Evolutionary conservation across 2,113 vertebrate species (phyloP).

Genomic region (Brienomyrus brachyistius): DNA sequence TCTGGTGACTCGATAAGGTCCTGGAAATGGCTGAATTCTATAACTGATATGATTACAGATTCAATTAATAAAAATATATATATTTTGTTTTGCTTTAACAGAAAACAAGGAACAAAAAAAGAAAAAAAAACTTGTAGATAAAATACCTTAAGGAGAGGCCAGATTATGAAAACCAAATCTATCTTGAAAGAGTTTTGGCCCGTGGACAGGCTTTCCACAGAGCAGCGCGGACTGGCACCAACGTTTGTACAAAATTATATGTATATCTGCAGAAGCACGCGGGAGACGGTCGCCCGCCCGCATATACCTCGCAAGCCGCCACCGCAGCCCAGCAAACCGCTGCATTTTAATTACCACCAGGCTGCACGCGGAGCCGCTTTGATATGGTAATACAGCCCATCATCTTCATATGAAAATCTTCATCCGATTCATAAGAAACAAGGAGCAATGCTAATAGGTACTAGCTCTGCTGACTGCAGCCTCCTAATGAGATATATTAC

Average conservation of each 20-base stretch:
- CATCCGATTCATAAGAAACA: slow-evolving; percentile 93
- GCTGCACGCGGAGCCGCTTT: slow-evolving; percentile 84
- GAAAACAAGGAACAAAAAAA: background rate
- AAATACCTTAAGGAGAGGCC: slow-evolving; percentile 81
- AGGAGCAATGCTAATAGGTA: slow-evolving; percentile 76
- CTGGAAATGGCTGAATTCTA: background rate
- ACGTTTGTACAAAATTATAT: slow-evolving; percentile 91
- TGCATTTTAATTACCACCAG: slow-evolving; percentile 98
- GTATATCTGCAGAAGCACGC: slow-evolving; percentile 79
- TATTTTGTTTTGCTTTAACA: background rate
- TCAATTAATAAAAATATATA: background rate
- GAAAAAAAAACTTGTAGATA: slow-evolving; percentile 60
- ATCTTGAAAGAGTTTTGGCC: slow-evolving; percentile 79
- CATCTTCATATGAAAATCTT: slow-evolving; percentile 89
- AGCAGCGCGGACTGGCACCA: slow-evolving; percentile 78
- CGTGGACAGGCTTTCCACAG: slow-evolving; percentile 75
- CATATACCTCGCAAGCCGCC: slow-evolving; percentile 68
- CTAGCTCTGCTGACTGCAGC: slow-evolving; percentile 81
- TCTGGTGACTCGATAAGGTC: background rate
- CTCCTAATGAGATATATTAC: slow-evolving; percentile 38
- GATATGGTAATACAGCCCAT: slow-evolving; percentile 92
- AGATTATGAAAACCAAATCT: slow-evolving; percentile 72
- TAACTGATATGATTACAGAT: background rate
- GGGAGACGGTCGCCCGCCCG: slow-evolving; percentile 75
- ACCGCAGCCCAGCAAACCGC: slow-evolving; percentile 76